Percentiles rank a stretch among this genome's conserved stretches.
Conservation (phyloP, 2,888 invertebrate species). For the Eilema sororculum region DNA sequence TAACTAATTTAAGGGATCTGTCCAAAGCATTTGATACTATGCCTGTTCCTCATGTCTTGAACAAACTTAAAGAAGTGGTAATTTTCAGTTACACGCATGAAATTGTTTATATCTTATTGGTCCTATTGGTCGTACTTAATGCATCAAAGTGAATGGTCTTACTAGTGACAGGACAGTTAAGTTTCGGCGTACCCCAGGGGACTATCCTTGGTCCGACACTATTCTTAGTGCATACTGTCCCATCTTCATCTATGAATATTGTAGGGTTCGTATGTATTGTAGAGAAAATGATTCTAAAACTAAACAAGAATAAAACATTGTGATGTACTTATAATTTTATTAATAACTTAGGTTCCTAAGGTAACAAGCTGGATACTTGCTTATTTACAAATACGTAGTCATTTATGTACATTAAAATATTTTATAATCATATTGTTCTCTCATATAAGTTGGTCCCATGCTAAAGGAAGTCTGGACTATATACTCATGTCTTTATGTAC, state of each 20-base stretch:
- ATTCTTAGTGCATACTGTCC: neutral
- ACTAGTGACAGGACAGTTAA: too few species aligned
- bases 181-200: neutral
- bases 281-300: neutral
- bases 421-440: constrained; percentile 38
- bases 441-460: constrained; percentile 11
- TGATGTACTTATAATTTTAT: constrained; percentile 22
- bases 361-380: constrained; percentile 34
- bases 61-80: too few species aligned
- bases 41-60: too few species aligned
- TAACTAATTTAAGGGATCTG: too few species aligned
- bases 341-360: constrained; percentile 27
- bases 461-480: neutral
- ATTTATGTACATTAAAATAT: constrained; percentile 43
- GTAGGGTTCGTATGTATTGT: neutral
- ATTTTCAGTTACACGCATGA: too few species aligned
- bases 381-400: constrained; percentile 44
- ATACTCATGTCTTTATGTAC: neutral
- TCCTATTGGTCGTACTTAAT: neutral
- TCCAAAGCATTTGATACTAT: too few species aligned
- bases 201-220: neutral
- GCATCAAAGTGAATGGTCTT: neutral
- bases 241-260: too few species aligned
- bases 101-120: neutral
- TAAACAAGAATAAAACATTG: constrained; percentile 4